phyloP scores from a whole-genome alignment of 2,113 vertebrate genomes.

The Orientallactaga bullata region DNA sequence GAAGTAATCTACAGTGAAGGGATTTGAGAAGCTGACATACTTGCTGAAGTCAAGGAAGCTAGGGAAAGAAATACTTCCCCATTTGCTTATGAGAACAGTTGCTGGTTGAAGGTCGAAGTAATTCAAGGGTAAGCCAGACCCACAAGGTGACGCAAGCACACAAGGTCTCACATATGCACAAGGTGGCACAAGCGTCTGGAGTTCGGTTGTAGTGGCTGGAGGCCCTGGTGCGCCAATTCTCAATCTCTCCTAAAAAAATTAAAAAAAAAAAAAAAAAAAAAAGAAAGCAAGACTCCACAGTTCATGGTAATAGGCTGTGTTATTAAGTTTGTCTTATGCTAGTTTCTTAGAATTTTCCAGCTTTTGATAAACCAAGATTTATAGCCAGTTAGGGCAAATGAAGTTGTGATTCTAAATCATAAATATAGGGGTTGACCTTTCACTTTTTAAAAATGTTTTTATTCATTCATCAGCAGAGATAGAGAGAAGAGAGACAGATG shows the following conservation, averaged over 20 bases:
- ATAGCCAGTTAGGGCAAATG: background rate
- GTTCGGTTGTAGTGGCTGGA: too few species aligned
- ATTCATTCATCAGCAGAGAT: too few species aligned
- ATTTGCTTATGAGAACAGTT: background rate
- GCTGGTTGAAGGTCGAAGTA: background rate
- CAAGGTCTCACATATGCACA: too few species aligned
- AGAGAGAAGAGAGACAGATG: too few species aligned
- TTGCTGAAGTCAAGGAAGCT: background rate
- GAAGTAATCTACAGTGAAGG: background rate
- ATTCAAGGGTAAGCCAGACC: background rate
- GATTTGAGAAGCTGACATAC: background rate
- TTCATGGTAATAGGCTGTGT: background rate
- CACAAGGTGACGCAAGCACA: too few species aligned
- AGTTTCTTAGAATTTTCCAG: conserved; percentile 22
- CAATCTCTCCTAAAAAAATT: too few species aligned
- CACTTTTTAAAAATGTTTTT: background rate
- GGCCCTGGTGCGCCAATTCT: too few species aligned
- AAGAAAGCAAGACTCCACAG: background rate
- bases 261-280: too few species aligned
- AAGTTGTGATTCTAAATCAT: background rate
- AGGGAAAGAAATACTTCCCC: background rate
- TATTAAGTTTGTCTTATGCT: background rate
- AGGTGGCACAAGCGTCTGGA: too few species aligned
- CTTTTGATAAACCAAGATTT: conserved; percentile 30
- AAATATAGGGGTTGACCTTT: background rate